Percentiles rank a stretch among this genome's conserved stretches.
Evolutionary conservation across 2,888 invertebrate genomes (phyloP).

Genomic region (Phortica okadai): DNA sequence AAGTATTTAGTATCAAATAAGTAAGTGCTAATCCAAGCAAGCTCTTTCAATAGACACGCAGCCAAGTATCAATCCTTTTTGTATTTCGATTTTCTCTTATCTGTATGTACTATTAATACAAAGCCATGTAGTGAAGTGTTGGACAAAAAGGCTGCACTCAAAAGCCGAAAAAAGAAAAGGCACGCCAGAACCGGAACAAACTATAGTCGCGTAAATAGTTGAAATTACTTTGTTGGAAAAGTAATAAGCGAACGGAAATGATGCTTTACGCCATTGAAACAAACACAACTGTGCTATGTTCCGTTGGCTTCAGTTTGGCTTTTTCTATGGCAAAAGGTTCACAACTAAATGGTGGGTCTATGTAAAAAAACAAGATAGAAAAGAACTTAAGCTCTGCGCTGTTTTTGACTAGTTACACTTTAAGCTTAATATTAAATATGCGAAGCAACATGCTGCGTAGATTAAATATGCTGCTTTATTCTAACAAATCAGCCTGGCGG

Average conservation of each 20-base stretch:
- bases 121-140: no score
- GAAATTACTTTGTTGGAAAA: neutral
- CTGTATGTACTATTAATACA: no score
- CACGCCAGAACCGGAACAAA: neutral
- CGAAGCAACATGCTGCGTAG: neutral
- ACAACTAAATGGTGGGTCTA: neutral
- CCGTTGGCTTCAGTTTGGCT: neutral
- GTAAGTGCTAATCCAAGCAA: no score
- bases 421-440: no score
- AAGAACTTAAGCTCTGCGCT: no score
- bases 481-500: neutral
- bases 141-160: neutral
- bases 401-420: no score
- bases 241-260: slow-evolving; percentile 49
- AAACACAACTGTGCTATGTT: neutral
- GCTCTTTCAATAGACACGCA: no score
- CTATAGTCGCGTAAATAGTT: neutral
- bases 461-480: neutral
- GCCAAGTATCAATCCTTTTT: no score
- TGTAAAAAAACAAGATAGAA: neutral
- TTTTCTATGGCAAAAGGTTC: neutral
- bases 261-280: slow-evolving; percentile 36
- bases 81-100: no score
- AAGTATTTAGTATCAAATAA: no score
- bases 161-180: neutral